Evolutionary conservation across 2,888 invertebrate genomes (phyloP).

Genomic region (Macrophya alboannulata): DNA sequence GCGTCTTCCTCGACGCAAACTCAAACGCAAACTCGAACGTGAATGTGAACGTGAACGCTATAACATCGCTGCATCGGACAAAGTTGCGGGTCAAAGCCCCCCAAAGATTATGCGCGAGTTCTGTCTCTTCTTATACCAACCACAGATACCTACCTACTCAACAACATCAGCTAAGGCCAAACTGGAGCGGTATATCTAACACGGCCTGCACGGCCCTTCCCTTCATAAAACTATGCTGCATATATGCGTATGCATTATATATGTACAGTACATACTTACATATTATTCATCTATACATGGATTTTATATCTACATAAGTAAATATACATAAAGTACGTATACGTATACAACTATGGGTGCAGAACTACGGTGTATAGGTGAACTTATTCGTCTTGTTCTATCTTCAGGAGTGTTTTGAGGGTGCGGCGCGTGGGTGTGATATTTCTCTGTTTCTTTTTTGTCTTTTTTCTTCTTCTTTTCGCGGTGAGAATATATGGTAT

Average conservation of each 20-base stretch:
- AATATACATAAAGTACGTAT: background rate
- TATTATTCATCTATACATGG: background rate
- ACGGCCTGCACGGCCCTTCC: background rate
- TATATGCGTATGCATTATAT: background rate
- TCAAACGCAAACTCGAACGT: background rate
- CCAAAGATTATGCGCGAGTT: slow-evolving; percentile 50
- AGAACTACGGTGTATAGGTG: background rate
- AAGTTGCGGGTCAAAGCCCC: slow-evolving; percentile 51
- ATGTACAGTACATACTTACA: too few relatives aligned
- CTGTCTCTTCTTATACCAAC: background rate
- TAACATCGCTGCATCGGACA: background rate
- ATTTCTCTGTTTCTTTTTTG: background rate
- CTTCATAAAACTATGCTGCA: background rate
- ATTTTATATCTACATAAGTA: background rate
- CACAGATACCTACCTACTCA: background rate
- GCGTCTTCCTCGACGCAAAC: background rate
- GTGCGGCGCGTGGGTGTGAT: slow-evolving; percentile 3
- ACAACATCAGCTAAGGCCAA: background rate
- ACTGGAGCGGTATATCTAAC: slow-evolving; percentile 24
- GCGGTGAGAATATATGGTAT: background rate
- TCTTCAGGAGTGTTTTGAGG: slow-evolving; percentile 6
- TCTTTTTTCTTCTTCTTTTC: background rate
- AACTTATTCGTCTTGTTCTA: slow-evolving; percentile 11
- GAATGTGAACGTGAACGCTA: background rate
- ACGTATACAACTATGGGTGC: too few relatives aligned